Base-by-base conservation (phyloP, 2,113 vertebrate genomes). In the Anseranas semipalmata region DNA sequence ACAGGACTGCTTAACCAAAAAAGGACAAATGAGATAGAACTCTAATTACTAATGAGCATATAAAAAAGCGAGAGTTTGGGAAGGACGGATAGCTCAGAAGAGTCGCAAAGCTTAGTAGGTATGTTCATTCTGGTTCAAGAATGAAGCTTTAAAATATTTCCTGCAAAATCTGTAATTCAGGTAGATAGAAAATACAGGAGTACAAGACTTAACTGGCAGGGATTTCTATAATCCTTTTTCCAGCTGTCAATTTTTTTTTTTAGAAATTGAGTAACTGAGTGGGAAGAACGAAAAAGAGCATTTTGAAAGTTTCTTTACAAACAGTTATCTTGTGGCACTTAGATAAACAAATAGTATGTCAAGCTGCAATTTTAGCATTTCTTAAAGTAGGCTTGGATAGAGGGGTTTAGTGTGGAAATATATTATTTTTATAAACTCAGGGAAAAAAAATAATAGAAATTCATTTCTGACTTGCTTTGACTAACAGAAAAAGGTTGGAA, bases 121-220 rank as follows among this genome's bases (percentile, higher is more conserved):
- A 39, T 15, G 8, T 63, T 88, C 37, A 6, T 30, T 75, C n/a
- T 72, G 22, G 37, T 73, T 87, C 32, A 85, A 68, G 4, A 65
- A 15, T 41, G 7, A 89, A 72, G 37, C 45, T 62, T 35, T 45
- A 75, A 92, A 95, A 48, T 22, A 45, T 30, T 76, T 96, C 43
- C 65, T 67, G 52, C 7, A 39, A 90, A 94, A 28, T n/a, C 32
- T 50, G 76, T n/a, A 91, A 87, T 45, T 78, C 53, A 73, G 7
- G 7, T 12, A 91, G 10, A 73, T 2, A 39, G 35, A 80, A 94
- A 62, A 41, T n/a, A 48, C 5, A 41, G 3, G 16, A 48, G 2
- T 17, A 10, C 15, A 10, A 87, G 12, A 56, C 20, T 50, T 11
- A 82, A 70, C 18, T 39, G 74, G 27, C 7, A 79, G 7, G 5